Base-by-base conservation (phyloP, 2,888 invertebrate species). In the Polyommatus iphigenia region DNA sequence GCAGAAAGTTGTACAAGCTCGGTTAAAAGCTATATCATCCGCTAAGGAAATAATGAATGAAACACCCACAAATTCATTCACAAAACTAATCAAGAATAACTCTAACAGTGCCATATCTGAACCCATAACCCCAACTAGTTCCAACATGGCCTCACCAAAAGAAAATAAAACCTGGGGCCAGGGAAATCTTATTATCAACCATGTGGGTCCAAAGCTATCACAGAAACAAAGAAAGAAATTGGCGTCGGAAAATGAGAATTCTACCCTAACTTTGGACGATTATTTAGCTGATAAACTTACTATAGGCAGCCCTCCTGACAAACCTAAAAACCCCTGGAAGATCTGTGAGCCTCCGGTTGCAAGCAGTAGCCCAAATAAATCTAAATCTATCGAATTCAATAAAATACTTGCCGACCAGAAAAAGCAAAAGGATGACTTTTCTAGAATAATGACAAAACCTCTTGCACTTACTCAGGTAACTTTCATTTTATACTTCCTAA, bases 391-490 rank as follows among this genome's bases (percentile, higher is more conserved):
- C 77, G 89, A 90, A 80, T 94, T 94, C 79, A 88, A 93, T 81
- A 89, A 93, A 80, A 97, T 98, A 80, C 91, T 97, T 77, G 95
- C 95, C 18, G 96, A 96, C 83, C 97, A 98, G 88, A 95, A 94
- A 83, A 95, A 96, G 78, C 96, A 96, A 85, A 96, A 95, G 80
- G 96, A 96, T 81, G 96, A 96, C 84, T 95, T 95, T 81, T 95
- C 96, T 2, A 96, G 96, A 85, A 96, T 96, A 83, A 95, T 95
- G 85, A 96, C 96, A 8, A 98, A 98, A 87, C 95, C 97, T 0
- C 91, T 98, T 36, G 89, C 92, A 79, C 91, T 97, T 82, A 97
- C 97, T 20, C 97, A 98, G 95, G 97, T 97, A 76, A 67, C 0
- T 29, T 67, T 77, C 29, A 62, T 76, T 46, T 71, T 8, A 15